Base-by-base conservation (phyloP, 2,888 invertebrate genomes). In the Orchesellides sinensis region DNA sequence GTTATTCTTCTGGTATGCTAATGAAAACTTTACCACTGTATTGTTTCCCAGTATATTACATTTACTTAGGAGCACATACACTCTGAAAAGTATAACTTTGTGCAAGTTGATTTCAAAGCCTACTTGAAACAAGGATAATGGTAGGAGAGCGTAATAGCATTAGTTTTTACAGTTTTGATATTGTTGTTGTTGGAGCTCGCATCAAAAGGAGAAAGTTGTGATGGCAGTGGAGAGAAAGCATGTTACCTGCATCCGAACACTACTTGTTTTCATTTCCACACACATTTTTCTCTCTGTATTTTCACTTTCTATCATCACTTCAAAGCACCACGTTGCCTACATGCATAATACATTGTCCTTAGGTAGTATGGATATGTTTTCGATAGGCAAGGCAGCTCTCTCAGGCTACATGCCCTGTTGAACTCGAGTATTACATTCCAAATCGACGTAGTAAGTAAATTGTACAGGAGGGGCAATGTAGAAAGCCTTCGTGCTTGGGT, bases 191-290 rank as follows among this genome's bases (percentile, higher is more conserved):
- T n/a, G n/a, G n/a, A n/a, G n/a, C n/a, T n/a, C n/a, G 47, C 61
- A 66, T 74, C 74, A 61, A 47, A n/a, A 65, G 45, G 66, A 49
- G 47, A 75, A 75, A 75, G 56, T 65, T 75, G 52, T 25, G 68
- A 66, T n/a, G n/a, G n/a, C 66, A 66, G 75, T 66, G 40, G 66
- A 1, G 29, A 29, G 17, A 49, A 65, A 19, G 21, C 40, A 19
- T 63, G 59, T 32, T 17, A 63, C 40, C 21, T 6, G 23, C 21
- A 63, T 40, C 63, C 56, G 56, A 56, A 47, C 27, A 72, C 29
- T 47, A 49, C 61, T 72, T 68, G 68, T 47, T 66, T 59, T 27
- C 59, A 59, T 72, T 45, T 72, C 72, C 27, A 59, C 59, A 49
- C 59, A 40, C n/a, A 21, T 40, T 59, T 40, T 10, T 61, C 25